Percentiles rank a stretch among this genome's conserved stretches.
These are phyloP conservation scores for Cryptops parisi DNA, from an alignment of 2,888 invertebrate species.

Conservation along the genomic window DNA sequence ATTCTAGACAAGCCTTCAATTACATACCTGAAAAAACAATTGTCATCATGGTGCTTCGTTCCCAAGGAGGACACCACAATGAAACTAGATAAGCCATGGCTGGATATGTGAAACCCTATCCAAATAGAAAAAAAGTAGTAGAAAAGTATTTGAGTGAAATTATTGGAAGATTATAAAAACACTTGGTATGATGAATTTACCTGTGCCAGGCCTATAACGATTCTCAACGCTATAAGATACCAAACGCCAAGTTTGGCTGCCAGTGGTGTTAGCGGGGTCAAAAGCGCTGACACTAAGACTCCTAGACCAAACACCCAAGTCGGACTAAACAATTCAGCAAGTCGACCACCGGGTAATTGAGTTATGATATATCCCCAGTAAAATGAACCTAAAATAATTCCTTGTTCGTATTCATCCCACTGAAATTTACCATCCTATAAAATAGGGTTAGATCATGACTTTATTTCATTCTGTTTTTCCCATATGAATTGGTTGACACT, in stretches of 20 bases:
- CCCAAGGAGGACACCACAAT: constrained; percentile 82
- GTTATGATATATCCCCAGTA: constrained; percentile 77
- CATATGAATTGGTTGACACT: too few species aligned
- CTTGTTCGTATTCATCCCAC: constrained; percentile 59
- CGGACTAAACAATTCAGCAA: constrained; percentile 69
- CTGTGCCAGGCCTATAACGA: constrained; percentile 71
- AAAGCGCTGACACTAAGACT: constrained; percentile 56
- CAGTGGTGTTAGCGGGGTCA: constrained; percentile 60
- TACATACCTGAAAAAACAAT: constrained; percentile 65
- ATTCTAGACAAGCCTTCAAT: too few species aligned
- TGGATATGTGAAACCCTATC: constrained; percentile 82
- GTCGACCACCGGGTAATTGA: constrained; percentile 57
- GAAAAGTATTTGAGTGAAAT: too few species aligned
- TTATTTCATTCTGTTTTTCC: too few species aligned
- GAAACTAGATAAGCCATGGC: constrained; percentile 89
- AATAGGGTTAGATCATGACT: too few species aligned
- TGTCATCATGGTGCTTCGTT: constrained; percentile 77
- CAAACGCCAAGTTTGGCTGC: constrained; percentile 37
- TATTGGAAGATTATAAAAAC: too few species aligned
- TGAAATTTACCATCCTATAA: constrained; percentile 54
- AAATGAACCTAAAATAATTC: constrained; percentile 62
- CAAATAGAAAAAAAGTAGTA: too few species aligned
- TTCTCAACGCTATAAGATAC: constrained; percentile 53
- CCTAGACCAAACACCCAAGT: constrained; percentile 78
- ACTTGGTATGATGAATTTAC: constrained; percentile 41